phyloP scores from a whole-genome alignment of 2,888 invertebrate genomes.

The Resseliella maxima region DNA sequence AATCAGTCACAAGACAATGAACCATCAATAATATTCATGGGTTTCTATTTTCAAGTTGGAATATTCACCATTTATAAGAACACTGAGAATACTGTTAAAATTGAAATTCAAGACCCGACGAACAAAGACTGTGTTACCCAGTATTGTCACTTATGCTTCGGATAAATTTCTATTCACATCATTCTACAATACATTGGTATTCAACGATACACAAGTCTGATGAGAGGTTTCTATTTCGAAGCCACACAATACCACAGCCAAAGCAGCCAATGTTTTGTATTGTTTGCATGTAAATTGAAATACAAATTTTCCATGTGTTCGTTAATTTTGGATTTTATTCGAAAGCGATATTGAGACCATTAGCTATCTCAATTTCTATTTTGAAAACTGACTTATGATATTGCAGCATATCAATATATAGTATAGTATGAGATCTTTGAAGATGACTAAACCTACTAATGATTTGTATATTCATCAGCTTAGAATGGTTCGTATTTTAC shows the following conservation, averaged over 20 bases:
- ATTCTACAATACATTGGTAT: background rate
- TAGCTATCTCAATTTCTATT: background rate
- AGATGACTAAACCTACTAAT: background rate
- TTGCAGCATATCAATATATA: no score
- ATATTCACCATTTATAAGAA: background rate
- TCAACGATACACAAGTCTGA: background rate
- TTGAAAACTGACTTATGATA: no score
- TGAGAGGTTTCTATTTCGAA: background rate
- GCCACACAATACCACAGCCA: background rate
- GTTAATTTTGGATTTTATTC: background rate
- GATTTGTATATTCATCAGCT: background rate
- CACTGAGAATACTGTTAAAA: background rate
- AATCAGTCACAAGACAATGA: background rate
- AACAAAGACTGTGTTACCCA: no score
- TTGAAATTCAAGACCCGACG: slow-evolving; percentile 39
- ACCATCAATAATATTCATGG: background rate
- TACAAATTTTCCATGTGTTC: slow-evolving; percentile 11
- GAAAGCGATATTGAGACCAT: background rate
- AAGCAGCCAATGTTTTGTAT: background rate
- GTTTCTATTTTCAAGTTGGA: background rate
- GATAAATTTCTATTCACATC: slow-evolving; percentile 15
- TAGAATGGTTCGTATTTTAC: background rate
- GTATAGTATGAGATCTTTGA: no score
- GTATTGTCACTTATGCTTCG: slow-evolving; percentile 10
- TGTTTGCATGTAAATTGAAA: background rate